phyloP scores from a whole-genome alignment of 2,797 vertebrate species.

The Erethizon dorsatum region DNA sequence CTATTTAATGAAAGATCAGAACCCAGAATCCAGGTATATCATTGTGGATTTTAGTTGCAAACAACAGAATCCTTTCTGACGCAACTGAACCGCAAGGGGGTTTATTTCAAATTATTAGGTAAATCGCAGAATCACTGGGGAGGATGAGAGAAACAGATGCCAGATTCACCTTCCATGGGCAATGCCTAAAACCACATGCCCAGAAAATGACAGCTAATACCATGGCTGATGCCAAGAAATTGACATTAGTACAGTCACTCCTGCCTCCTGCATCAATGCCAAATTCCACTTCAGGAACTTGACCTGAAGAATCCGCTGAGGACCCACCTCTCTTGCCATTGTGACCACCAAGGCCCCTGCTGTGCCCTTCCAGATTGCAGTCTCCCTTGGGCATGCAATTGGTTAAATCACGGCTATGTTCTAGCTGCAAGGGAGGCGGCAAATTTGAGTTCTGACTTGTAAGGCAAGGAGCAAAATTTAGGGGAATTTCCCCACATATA shows the following conservation, averaged over 20 bases:
- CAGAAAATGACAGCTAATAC: not conserved
- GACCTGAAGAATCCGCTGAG: not conserved
- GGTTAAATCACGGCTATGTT: not conserved
- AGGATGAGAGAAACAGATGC: not conserved
- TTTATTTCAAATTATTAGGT: not conserved
- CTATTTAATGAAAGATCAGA: not conserved
- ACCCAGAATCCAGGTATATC: not conserved
- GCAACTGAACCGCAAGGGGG: not conserved
- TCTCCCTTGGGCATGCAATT: not conserved
- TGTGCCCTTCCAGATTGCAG: not conserved
- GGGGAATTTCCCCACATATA: not conserved
- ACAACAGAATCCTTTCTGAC: not conserved
- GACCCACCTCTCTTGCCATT: not conserved
- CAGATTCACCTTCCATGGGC: not conserved
- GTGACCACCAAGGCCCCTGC: not conserved
- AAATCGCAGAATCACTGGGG: not conserved
- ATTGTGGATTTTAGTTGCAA: not conserved
- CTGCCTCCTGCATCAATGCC: not conserved
- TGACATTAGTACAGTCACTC: not conserved
- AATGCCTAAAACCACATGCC: not conserved
- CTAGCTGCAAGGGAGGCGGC: constrained; percentile 40
- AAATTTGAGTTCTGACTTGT: constrained; percentile 58
- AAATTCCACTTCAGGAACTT: not conserved
- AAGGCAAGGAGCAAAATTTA: constrained; percentile 11
- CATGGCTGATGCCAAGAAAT: not conserved